A percentile compares a stretch with the other conserved stretches of the same genome.
Evolutionary conservation across 1,140 invertebrate genomes (phyloP).

Genomic region (Pseudobourletiella spinata): DNA sequence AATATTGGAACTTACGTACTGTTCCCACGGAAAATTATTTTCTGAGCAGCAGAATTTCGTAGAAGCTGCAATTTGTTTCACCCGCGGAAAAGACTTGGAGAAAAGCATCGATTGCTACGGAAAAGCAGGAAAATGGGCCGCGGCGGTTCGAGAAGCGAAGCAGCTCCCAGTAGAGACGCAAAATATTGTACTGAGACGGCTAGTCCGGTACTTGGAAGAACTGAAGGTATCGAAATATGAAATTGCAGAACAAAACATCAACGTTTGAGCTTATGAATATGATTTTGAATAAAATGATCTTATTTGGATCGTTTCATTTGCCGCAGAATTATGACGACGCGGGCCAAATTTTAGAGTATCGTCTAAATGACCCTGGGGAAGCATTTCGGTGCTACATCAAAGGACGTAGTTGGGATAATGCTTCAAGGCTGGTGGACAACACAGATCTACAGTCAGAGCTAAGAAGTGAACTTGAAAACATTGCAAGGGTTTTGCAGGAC

Average conservation of each 20-base stretch:
- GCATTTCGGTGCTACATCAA: constrained; percentile 20
- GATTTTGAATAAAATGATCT: too few species aligned
- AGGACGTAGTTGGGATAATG: constrained; percentile 23
- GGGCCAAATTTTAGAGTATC: constrained; percentile 19
- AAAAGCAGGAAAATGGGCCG: not conserved
- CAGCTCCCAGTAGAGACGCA: not conserved
- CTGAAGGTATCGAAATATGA: too few species aligned
- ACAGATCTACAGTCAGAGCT: not conserved
- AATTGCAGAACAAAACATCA: too few species aligned
- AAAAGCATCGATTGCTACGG: constrained; percentile 12
- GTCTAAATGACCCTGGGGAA: constrained; percentile 14
- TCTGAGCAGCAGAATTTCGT: constrained; percentile 19
- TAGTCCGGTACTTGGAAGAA: constrained; percentile 1
- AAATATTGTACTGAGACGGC: not conserved
- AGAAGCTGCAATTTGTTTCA: constrained; percentile 31
- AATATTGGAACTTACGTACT: constrained; percentile 11
- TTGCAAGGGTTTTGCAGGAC: constrained; percentile 4
- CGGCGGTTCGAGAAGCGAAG: not conserved
- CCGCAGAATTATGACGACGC: constrained; percentile 25
- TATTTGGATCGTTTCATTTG: too few species aligned
- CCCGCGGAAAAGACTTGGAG: constrained; percentile 10
- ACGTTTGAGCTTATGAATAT: too few species aligned
- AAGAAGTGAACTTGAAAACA: not conserved
- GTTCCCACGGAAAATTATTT: constrained; percentile 23
- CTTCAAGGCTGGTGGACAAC: constrained; percentile 3